These are phyloP conservation scores for Rutpela maculata DNA, from an alignment of 2,888 invertebrate species.

Conservation along the genomic window DNA sequence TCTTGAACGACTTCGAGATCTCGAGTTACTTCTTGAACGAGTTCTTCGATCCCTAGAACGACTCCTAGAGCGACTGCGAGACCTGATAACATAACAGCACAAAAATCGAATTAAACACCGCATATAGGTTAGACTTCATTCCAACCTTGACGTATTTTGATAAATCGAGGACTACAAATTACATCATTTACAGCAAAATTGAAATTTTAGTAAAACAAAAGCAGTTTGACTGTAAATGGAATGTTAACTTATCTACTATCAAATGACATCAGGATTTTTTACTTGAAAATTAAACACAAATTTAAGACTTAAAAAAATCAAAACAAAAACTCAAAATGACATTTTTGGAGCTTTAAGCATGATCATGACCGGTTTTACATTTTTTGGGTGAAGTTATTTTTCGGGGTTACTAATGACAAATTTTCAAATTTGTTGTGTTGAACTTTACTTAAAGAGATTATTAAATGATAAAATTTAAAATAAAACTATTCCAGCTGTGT, in stretches of 20 bases:
- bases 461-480: too few species aligned
- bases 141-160: conserved; percentile 7
- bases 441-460: too few species aligned
- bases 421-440: too few species aligned
- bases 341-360: conserved; percentile 1
- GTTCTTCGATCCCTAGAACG: conserved; percentile 72
- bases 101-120: conserved; percentile 12
- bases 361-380: background rate
- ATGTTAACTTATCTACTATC: background rate
- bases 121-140: background rate
- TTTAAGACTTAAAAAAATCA: background rate
- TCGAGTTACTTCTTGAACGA: conserved; percentile 71
- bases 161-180: background rate
- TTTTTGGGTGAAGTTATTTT: too few species aligned
- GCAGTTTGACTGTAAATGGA: background rate
- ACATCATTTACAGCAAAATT: background rate
- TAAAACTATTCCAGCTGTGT: too few species aligned
- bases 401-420: too few species aligned
- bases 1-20: conserved; percentile 71
- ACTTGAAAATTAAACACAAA: background rate
- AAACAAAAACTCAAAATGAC: background rate
- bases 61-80: conserved; percentile 70
- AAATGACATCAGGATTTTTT: background rate
- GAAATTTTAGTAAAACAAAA: background rate
- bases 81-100: conserved; percentile 51